Conservation (phyloP, 2,888 invertebrate species). For the Tinea trinotella region DNA sequence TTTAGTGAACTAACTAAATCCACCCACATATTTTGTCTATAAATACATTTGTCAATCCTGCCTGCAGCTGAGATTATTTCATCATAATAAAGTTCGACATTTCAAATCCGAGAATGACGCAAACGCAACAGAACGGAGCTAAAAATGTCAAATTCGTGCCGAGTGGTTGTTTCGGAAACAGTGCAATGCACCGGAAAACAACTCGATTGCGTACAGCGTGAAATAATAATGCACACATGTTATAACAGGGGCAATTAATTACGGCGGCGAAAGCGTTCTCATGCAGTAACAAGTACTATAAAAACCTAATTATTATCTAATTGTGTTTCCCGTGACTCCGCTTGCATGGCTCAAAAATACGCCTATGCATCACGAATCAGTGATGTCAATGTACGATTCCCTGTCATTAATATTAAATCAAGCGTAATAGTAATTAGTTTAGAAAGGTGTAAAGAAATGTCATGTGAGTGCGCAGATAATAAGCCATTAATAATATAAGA, state of each 20-base stretch:
- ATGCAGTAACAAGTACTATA: slow-evolving; percentile 38
- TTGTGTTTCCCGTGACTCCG: slow-evolving; percentile 20
- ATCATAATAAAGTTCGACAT: slow-evolving; percentile 30
- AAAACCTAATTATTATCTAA: slow-evolving; percentile 42
- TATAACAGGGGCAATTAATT: slow-evolving; percentile 59
- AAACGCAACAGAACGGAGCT: slow-evolving; percentile 40
- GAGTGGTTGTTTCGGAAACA: slow-evolving; percentile 26
- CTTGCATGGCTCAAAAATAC: not conserved
- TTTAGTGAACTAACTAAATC: too few relatives aligned
- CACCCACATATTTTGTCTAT: too few relatives aligned
- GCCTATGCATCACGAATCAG: slow-evolving; percentile 7
- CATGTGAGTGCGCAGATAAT: not conserved
- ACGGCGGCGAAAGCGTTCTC: slow-evolving; percentile 64
- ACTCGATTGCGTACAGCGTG: slow-evolving; percentile 41
- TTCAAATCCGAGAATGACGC: slow-evolving; percentile 56
- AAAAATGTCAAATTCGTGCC: slow-evolving; percentile 65
- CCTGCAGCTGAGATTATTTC: not conserved
- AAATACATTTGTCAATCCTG: not conserved
- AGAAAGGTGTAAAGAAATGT: not conserved
- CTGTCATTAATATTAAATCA: not conserved
- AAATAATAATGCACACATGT: slow-evolving; percentile 58
- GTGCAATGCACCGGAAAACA: slow-evolving; percentile 47
- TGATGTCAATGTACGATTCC: not conserved
- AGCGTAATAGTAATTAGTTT: not conserved
- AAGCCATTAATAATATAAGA: not conserved